Conservation (phyloP, 2,113 vertebrate species). For the Psophia crepitans region DNA sequence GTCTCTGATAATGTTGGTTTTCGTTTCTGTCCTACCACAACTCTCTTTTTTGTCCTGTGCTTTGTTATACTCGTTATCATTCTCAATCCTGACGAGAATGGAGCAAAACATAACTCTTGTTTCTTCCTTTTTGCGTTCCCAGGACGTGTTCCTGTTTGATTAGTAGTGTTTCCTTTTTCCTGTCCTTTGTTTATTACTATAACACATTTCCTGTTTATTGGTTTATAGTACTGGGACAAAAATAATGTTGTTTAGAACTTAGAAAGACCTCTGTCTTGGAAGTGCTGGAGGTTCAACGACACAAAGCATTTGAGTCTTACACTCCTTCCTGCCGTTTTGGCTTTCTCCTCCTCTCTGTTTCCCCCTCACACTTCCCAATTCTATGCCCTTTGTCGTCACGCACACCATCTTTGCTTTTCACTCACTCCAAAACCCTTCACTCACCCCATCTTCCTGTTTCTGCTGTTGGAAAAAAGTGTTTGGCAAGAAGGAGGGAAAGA, state of each 20-base stretch:
- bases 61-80: rapidly evolving
- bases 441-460: neutral
- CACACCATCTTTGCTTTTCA: neutral
- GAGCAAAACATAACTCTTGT: neutral
- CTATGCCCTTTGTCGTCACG: neutral
- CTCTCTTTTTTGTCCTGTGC: neutral
- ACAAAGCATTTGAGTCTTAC: neutral
- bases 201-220: slow-evolving; percentile 59
- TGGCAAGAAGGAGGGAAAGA: neutral
- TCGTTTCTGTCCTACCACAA: neutral
- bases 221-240: slow-evolving; percentile 41
- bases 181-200: slow-evolving; percentile 53
- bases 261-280: neutral
- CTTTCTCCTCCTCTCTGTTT: neutral
- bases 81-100: neutral
- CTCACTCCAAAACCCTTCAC: neutral
- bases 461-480: neutral
- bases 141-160: slow-evolving; percentile 49
- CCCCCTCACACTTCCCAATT: neutral
- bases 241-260: slow-evolving; percentile 41
- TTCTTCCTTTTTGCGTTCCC: slow-evolving; percentile 33
- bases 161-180: slow-evolving; percentile 59
- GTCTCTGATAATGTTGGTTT: neutral
- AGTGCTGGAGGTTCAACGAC: neutral
- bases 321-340: neutral